These are phyloP conservation scores for Aphrophora alni DNA, from an alignment of 2,888 invertebrate species.

Conservation along the genomic window DNA sequence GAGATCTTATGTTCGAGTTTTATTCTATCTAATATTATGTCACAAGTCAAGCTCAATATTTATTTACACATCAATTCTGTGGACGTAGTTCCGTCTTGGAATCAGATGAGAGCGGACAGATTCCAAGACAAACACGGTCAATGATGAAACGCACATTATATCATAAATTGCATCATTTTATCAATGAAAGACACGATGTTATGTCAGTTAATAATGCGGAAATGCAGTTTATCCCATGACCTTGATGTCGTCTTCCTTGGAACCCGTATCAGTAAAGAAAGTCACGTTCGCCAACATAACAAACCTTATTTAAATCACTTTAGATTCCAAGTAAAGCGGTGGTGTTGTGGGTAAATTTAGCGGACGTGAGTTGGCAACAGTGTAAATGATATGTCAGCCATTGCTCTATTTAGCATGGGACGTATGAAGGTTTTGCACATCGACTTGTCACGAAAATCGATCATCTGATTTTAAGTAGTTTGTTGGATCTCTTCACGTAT, in stretches of 20 bases:
- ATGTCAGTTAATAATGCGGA: background rate
- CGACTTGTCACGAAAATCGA: background rate
- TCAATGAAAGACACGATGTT: background rate
- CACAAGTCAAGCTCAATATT: no score
- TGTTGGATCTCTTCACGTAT: no score
- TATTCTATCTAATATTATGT: no score
- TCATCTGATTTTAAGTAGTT: no score
- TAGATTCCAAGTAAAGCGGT: background rate
- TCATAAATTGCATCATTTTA: no score
- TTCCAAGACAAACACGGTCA: no score
- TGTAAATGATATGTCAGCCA: background rate
- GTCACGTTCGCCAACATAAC: background rate
- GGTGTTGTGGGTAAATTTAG: background rate
- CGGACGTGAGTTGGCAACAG: background rate
- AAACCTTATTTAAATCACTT: background rate
- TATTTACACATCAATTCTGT: no score
- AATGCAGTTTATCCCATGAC: background rate
- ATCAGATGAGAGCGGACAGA: no score
- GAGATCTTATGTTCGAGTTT: no score
- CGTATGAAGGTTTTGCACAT: background rate
- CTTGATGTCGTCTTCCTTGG: background rate
- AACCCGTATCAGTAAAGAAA: no score
- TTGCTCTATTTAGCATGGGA: background rate
- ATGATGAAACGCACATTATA: no score
- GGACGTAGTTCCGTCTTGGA: no score